Evolutionary conservation across 2,797 vertebrate species (phyloP), one percentile per base, ranked within the genome.

Genomic region (Cuniculus paca): DNA sequence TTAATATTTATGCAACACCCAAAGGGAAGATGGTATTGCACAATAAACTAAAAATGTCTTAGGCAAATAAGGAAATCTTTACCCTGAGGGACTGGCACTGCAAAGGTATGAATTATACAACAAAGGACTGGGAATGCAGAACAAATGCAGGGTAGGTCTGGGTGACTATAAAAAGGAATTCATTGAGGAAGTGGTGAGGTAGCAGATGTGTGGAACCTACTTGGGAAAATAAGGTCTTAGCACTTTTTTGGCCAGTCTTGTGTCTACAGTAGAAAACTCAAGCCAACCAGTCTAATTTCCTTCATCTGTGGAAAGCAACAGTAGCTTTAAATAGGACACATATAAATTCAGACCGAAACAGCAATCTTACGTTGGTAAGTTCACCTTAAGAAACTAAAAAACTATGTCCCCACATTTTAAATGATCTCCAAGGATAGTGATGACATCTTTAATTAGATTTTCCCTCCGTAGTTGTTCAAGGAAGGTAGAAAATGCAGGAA

Each of bases 1-100:
- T 97, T 97, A 97, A 97, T 98, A 97, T 97, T 97, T 97, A 98
- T 97, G 96, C 96, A 97, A 97, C 97, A 97, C 97, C 97, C 98
- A 98, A 95, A 97, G 98, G 97, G 97, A 97, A 98, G 96, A 97
- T 96, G 94, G 95, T 95, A 88, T 97, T 98, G 96, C 95, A 95
- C 97, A 98, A 97, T 97, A 97, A 98, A 98, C 97, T 95, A 97
- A 97, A 97, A 97, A 97, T 96, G 97, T 98, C 97, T 95, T 92
- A 94, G 95, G 96, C 96, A 97, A 98, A 97, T 97, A 97, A 97
- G 96, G 92, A 97, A 97, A 95, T 93, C 96, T 96, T 96, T 97
- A 92, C 96, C 97, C 98, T 1, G 75, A 96, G 97, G 98, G 96
- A 82, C 91, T 97, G 97, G 97, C 95, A 94, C 85, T 45, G 94